phyloP scores from a whole-genome alignment of 2,888 invertebrate genomes.

The Quadroppia sp. region DNA sequence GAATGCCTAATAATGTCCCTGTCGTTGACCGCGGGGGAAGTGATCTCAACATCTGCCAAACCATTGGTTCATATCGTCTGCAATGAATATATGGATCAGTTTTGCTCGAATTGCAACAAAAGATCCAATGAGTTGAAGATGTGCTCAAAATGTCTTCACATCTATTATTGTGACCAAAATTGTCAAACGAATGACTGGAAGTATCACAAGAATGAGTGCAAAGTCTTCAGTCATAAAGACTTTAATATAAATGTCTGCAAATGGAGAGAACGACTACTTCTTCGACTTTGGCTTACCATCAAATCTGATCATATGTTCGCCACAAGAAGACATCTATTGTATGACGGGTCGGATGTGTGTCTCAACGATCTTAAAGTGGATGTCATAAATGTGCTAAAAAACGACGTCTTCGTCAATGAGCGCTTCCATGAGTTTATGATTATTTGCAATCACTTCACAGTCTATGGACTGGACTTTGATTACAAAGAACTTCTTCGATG shows the following conservation, averaged over 20 bases:
- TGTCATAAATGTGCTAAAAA: background rate
- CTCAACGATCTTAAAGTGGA: background rate
- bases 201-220: constrained; percentile 13
- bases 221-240: background rate
- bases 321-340: background rate
- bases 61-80: background rate
- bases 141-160: background rate
- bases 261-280: background rate
- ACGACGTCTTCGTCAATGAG: background rate
- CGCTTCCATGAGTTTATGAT: background rate
- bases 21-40: background rate
- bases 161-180: background rate
- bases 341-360: background rate
- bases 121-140: background rate
- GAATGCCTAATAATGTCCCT: too few relatives aligned
- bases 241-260: background rate
- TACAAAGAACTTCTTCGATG: background rate
- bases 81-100: background rate
- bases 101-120: background rate
- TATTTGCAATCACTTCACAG: background rate
- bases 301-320: background rate
- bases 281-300: background rate
- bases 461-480: background rate
- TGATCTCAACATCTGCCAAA: background rate
- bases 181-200: constrained; percentile 1